Percentiles rank a stretch among this genome's conserved stretches.
Conservation (phyloP, 37 sponge, comb jelly and placozoan genomes). For the Amphimedon queenslandica region DNA sequence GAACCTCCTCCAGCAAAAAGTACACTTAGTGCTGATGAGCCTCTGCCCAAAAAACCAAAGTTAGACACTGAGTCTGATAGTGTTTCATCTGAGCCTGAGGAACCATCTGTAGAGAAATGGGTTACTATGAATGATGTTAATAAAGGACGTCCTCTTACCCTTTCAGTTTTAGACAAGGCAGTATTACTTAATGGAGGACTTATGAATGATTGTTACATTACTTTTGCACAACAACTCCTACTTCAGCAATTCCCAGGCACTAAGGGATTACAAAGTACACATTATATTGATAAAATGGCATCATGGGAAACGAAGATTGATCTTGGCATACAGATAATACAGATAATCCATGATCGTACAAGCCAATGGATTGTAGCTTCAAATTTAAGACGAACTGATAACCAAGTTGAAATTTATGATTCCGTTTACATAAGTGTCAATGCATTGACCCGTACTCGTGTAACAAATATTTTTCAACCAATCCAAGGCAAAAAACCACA, state of each 20-base stretch:
- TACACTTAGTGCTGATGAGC: slow-evolving; percentile 1
- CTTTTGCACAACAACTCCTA: slow-evolving; percentile 40
- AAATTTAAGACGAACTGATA: slow-evolving; percentile 6
- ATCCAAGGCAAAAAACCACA: neutral
- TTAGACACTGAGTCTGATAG: neutral
- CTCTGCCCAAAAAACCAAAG: neutral
- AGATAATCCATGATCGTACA: slow-evolving; percentile 31
- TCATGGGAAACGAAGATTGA: neutral
- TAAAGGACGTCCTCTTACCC: neutral
- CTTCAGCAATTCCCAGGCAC: slow-evolving; percentile 6
- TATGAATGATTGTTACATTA: slow-evolving; percentile 35
- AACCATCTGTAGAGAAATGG: neutral
- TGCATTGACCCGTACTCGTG: slow-evolving; percentile 6
- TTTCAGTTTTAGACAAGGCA: neutral
- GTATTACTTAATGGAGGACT: neutral
- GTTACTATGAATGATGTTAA: neutral
- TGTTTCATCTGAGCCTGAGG: neutral
- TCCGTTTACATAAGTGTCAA: slow-evolving; percentile 27
- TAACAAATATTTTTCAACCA: slow-evolving; percentile 5
- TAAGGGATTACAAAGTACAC: slow-evolving; percentile 19
- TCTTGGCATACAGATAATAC: slow-evolving; percentile 7
- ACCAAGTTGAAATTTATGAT: slow-evolving; percentile 21
- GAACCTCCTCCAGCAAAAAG: slow-evolving; percentile 1
- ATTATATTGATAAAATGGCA: neutral
- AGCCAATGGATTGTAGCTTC: slow-evolving; percentile 53